Base-by-base conservation (phyloP, 2,113 vertebrate species). In the Acanthisitta chloris region DNA sequence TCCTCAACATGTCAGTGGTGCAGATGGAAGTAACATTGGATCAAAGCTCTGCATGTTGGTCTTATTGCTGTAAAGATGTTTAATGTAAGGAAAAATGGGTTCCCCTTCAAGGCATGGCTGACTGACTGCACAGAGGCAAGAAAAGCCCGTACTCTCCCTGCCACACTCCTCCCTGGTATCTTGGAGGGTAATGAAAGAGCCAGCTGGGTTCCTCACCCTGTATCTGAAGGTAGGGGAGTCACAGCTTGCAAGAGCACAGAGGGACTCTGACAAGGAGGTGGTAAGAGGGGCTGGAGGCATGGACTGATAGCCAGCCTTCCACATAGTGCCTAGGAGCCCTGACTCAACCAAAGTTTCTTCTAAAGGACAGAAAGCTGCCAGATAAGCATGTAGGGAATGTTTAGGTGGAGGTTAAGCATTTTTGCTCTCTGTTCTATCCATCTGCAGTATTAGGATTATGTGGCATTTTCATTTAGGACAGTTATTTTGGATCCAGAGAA, bases 401-500 rank as follows among this genome's bases (percentile, higher is more conserved):
- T 12, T 9, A 5, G 28, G 34, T 20, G 19, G 34, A 46, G 17
- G 18, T 51, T 40, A 69, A 61, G 12, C 19, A 19, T 94, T 66
- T 72, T 48, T 6, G 65, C 17, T 59, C 38, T 61, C 38, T 54
- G 10, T 36, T 58, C 6, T 10, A 31, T 12, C 8, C 34, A 24
- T 33, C 14, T 69, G 19, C 51, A 17, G 5, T 20, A 45, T 62
- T 12, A 54, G 52, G 34, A 49, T 79, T 49, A 21, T 17, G 10
- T 29, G 18, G 12, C 17, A 54, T 49, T 64, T 82, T 14, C 17
- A 24, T 62, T 73, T 48, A 5, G 11, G 17, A 43, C 0, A 0
- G 23, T 36, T 84, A 11, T 84, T 58, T 86, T 57, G 28, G 8
- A 15, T n/a, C n/a, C n/a, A n/a, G n/a, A n/a, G n/a, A n/a, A n/a